A percentile compares a stretch with the other conserved stretches of the same genome.
Conservation (phyloP, 2,113 vertebrate species). For the Cacatua alba region DNA sequence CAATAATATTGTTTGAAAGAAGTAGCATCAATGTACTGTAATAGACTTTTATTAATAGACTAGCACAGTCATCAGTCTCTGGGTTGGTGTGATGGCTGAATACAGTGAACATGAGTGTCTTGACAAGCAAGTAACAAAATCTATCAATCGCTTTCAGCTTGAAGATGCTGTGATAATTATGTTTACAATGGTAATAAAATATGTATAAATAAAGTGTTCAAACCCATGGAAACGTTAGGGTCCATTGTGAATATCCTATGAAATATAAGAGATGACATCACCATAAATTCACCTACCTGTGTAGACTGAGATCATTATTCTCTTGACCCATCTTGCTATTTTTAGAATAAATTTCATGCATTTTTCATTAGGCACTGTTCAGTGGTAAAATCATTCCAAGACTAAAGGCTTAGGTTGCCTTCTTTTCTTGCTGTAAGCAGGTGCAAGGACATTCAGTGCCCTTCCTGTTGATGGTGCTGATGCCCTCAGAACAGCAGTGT, state of each 20-base stretch:
- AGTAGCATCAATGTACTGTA: constrained; percentile 30
- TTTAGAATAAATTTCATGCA: not conserved
- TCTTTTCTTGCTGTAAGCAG: not conserved
- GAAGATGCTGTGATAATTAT: constrained; percentile 55
- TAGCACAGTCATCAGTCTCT: constrained; percentile 46
- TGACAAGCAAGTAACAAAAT: constrained; percentile 47
- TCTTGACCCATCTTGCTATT: constrained; percentile 31
- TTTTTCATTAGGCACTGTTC: not conserved
- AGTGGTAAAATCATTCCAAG: not conserved
- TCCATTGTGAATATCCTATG: not conserved
- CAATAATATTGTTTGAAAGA: constrained; percentile 41
- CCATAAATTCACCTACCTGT: not conserved
- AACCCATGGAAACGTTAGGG: constrained; percentile 11
- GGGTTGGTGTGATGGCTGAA: constrained; percentile 4
- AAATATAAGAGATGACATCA: not conserved
- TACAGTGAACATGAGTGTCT: constrained; percentile 11
- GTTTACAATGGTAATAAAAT: constrained; percentile 53
- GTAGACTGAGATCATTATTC: not conserved
- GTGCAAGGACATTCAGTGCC: not conserved
- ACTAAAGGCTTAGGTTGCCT: not conserved
- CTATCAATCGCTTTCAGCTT: constrained; percentile 29
- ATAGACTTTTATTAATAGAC: constrained; percentile 56
- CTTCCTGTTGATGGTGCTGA: not conserved
- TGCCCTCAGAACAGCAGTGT: not conserved
- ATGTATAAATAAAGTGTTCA: constrained; percentile 33